Evolutionary conservation across 2,113 vertebrate genomes (phyloP), one percentile per base, ranked within the genome.

Genomic region (Poecile atricapillus): DNA sequence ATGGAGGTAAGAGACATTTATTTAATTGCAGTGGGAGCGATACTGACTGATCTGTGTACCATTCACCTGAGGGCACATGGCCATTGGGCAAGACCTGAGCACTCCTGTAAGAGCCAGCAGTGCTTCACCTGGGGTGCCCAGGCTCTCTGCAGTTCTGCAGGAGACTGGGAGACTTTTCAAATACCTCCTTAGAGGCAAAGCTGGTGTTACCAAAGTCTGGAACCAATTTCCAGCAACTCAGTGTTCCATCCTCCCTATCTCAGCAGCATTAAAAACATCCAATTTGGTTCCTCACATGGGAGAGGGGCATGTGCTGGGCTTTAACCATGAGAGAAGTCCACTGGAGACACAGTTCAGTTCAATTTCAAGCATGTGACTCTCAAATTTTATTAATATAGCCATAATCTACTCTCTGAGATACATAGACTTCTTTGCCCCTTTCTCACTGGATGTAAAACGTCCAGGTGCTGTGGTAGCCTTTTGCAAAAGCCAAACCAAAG

Each of bases 1-100:
- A 99, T 99, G 98, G 99, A 99, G 99, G 99, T 99, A 95, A 98
- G 98, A 85, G 50, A 33, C 39, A 31, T 53, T 37, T 79, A 24
- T 12, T 80, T 52, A 52, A 28, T 58, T 62, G 39, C 58, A 67
- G 25, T 63, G 60, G 44, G 41, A 83, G 2, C 3, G 4, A 78
- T 83, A 64, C 64, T 85, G 73, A 83, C 43, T 64, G 47, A 62
- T 50, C 35, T 74, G 33, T 83, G 53, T 62, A 43, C 39, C 1
- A 0, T 62, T 93, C 35, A 52, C 35, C 49, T 0, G 1, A 67
- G 75, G 76, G 49, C 53, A 69, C 0, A 0, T 52, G 39, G 83
- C 65, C 44, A 13, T 23, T 65, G 62, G 73, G 56, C 80, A 82
- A 64, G 68, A 67, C 13, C 9, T 11, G 53, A 71, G 31, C 50